A percentile compares a stretch with the other conserved stretches of the same genome.
Conservation (phyloP, 2,888 invertebrate genomes). For the Thysanoteuthis rhombus region DNA sequence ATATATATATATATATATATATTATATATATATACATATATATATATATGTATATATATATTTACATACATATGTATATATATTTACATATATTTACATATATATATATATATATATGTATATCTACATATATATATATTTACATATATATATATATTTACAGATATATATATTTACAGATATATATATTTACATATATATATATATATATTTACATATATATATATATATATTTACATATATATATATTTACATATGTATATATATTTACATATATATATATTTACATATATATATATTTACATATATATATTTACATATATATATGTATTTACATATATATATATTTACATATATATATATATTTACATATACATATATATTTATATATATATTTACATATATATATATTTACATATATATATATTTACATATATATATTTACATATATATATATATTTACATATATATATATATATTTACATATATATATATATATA, state of each 20-base stretch:
- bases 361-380: background rate
- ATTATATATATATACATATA: background rate
- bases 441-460: background rate
- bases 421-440: background rate
- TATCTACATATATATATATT: background rate
- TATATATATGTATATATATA: background rate
- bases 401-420: background rate
- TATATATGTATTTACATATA: background rate
- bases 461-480: background rate
- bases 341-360: background rate
- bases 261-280: background rate
- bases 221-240: background rate
- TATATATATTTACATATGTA: background rate
- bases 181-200: background rate
- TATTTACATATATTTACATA: background rate
- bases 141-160: background rate
- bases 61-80: background rate
- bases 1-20: background rate
- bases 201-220: background rate
- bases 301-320: background rate
- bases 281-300: background rate
- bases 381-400: background rate
- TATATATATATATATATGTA: background rate
- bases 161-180: background rate
- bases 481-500: background rate